Base-by-base conservation (phyloP, 37 sponge, comb jelly and placozoan species). In the Hexactinellida sp. region DNA sequence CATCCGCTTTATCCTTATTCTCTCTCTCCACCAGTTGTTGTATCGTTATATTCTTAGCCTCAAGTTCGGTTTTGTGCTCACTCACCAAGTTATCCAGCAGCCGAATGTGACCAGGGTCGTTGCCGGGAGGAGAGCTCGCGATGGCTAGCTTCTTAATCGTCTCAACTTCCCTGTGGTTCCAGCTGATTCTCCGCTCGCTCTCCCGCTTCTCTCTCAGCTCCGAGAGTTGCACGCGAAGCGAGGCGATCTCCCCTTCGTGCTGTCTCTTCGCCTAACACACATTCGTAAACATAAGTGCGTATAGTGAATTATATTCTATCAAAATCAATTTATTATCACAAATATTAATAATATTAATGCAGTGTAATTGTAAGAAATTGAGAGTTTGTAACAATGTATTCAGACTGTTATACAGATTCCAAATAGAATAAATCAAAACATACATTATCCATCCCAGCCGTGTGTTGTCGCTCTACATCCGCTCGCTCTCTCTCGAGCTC, bases 101-200 rank as follows among this genome's bases (percentile, higher is more conserved):
- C 21, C 5, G 3, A 7, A 63, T 10, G 76, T 63, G 3, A 63
- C 28, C 76, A 10, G 76, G 25, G 13, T 63, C 76, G 13, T 3
- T 63, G 34, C 76, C 76, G 3, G 76, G 76, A 63, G 76, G 76
- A 21, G 76, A 63, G 76, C 76, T 63, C 3, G 76, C 76, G 3
- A 63, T 63, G 3, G 76, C 76, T 10, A 63, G 76, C 13, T 63
- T 63, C 76, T 63, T 63, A 7, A 63, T 63, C 3, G 76, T 63
- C 76, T 63, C 76, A 10, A 63, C 76, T 63, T 63, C 76, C 13
- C 34, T 63, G 76, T 63, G 76, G 34, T 63, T 63, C 76, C 76
- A 63, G 13, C 76, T 63, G 76, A 23, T 63, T 23, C 76, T 10
- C 21, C 76, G 25, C 30, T 63, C 76, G 34, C 76, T 63, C 28